phyloP scores from a whole-genome alignment of 2,113 vertebrate species.

The Sylvilagus bachmani region DNA sequence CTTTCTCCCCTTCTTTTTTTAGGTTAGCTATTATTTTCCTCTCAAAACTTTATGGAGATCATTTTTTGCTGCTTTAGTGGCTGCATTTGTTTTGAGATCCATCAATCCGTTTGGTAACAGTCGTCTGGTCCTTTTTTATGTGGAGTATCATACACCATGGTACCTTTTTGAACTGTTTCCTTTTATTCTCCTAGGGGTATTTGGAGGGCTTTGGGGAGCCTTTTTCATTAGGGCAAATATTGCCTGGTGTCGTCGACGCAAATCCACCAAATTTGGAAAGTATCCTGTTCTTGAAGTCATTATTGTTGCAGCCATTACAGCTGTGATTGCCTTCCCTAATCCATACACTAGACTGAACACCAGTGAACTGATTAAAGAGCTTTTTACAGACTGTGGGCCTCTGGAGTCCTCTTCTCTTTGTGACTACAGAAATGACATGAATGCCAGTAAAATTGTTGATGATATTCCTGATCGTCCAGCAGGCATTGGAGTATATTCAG shows the following conservation, averaged over 20 bases:
- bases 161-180: constrained; percentile 99
- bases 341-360: constrained; percentile 98
- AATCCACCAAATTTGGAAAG: constrained; percentile 97
- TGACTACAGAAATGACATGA: constrained; percentile 98
- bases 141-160: constrained; percentile 99
- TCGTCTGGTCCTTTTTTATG: constrained; percentile 98
- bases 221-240: constrained; percentile 99
- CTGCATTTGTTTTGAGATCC: constrained; percentile 97
- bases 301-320: constrained; percentile 96
- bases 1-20: constrained; percentile 67
- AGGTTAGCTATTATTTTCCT: constrained; percentile 99
- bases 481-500: constrained; percentile 96
- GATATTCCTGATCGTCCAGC: constrained; percentile 95
- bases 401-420: constrained; percentile 98
- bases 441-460: constrained; percentile 94
- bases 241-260: constrained; percentile 97
- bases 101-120: constrained; percentile 99
- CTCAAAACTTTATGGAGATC: constrained; percentile 99
- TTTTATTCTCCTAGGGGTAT: constrained; percentile 98
- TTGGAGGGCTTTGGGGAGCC: constrained; percentile 98
- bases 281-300: constrained; percentile 98
- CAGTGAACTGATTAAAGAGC: constrained; percentile 98
- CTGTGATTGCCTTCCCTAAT: constrained; percentile 97
- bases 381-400: constrained; percentile 98
- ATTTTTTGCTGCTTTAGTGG: constrained; percentile 98